Conservation (phyloP, 2,113 vertebrate species). For the Aphyosemion australe region DNA sequence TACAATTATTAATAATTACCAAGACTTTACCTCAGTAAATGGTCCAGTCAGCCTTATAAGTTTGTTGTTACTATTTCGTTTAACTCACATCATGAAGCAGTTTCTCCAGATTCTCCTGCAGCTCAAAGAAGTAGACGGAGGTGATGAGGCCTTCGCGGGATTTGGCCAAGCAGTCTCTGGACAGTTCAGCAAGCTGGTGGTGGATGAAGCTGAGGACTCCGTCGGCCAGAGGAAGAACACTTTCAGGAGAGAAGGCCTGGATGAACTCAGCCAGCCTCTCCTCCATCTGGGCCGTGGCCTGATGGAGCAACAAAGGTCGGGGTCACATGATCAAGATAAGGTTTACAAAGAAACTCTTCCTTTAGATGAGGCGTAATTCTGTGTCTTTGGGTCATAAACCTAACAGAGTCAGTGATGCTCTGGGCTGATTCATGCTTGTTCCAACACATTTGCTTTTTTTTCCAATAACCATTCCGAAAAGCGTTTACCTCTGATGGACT, state of each 20-base stretch:
- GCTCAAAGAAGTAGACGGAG: constrained; percentile 90
- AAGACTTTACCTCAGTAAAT: too few species aligned
- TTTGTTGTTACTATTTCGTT: too few species aligned
- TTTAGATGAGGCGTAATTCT: too few species aligned
- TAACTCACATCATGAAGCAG: constrained; percentile 88
- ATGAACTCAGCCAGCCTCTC: constrained; percentile 86
- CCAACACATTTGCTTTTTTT: too few species aligned
- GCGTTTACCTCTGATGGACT: constrained; percentile 17
- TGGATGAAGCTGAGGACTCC: constrained; percentile 95
- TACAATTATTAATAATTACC: too few species aligned
- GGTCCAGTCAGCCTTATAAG: too few species aligned
- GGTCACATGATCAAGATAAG: background rate
- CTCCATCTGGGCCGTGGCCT: constrained; percentile 95
- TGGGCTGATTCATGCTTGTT: too few species aligned
- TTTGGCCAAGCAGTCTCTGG: constrained; percentile 89
- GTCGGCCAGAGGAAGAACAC: constrained; percentile 87
- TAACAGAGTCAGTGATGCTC: too few species aligned
- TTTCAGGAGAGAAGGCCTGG: constrained; percentile 83
- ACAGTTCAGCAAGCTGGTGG: constrained; percentile 91
- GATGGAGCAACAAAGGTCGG: background rate
- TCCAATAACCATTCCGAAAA: constrained; percentile 13
- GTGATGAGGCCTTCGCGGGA: constrained; percentile 89
- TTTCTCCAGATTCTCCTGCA: constrained; percentile 94
- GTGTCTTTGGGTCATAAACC: too few species aligned
- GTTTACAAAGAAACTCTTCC: too few species aligned